Conservation (phyloP, 2,113 vertebrate species). For the Chiloscyllium plagiosum region DNA sequence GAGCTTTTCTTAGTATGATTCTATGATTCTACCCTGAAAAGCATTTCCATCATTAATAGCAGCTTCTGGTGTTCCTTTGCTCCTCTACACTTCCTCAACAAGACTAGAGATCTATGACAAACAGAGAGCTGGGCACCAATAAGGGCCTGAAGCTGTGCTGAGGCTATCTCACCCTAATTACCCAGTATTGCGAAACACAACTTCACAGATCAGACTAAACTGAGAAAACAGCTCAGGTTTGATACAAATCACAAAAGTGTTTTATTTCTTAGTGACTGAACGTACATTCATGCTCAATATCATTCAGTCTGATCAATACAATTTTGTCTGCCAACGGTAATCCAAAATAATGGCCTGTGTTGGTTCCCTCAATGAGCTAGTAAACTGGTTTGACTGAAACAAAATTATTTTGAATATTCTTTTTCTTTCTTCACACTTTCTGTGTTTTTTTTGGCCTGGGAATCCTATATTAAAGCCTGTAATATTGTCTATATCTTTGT, state of each 20-base stretch:
- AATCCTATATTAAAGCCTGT: neutral
- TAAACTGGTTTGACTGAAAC: neutral
- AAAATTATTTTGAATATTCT: neutral
- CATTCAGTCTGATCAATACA: neutral
- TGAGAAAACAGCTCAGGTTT: neutral
- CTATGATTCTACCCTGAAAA: neutral
- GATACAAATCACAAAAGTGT: neutral
- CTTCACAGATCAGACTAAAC: neutral
- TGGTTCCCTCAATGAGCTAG: neutral
- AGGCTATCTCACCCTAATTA: neutral
- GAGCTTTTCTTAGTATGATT: neutral
- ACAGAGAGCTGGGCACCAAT: neutral
- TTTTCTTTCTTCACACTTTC: neutral
- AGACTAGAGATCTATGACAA: neutral
- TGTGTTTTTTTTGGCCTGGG: neutral
- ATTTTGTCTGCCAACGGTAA: conserved; percentile 15
- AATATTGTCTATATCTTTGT: neutral
- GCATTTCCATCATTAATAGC: neutral
- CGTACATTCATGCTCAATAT: neutral
- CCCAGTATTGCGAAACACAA: neutral
- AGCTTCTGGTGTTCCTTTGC: neutral
- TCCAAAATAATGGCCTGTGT: neutral
- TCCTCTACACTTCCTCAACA: neutral
- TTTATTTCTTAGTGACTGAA: neutral
- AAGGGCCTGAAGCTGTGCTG: neutral